phyloP scores from a whole-genome alignment of 2,888 invertebrate species.

The Sarcophaga subvicina region DNA sequence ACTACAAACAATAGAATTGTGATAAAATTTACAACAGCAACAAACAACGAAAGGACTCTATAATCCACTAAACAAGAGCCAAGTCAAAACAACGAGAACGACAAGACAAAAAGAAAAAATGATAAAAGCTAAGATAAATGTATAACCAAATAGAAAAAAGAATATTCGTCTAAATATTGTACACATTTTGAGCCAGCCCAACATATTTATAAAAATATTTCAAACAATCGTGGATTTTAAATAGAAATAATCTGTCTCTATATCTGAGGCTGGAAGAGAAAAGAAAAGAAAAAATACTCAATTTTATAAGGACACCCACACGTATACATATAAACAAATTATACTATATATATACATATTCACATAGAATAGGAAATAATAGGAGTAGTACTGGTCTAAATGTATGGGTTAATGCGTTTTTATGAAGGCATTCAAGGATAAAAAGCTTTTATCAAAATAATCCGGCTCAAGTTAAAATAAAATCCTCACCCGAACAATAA shows the following conservation, averaged over 20 bases:
- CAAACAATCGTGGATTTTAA: conserved; percentile 60
- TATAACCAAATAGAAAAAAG: not conserved
- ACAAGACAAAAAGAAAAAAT: not conserved
- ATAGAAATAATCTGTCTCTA: conserved; percentile 53
- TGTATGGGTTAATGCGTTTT: conserved; percentile 50
- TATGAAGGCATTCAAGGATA: conserved; percentile 62
- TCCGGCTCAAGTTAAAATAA: conserved; percentile 66
- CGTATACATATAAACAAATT: no score
- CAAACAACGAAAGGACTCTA: conserved; percentile 52
- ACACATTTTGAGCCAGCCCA: conserved; percentile 46
- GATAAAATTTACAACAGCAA: conserved; percentile 33
- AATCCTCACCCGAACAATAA: conserved; percentile 59
- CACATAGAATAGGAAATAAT: no score
- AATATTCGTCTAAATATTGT: conserved; percentile 50
- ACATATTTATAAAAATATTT: conserved; percentile 45
- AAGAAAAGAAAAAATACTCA: not conserved
- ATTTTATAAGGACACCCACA: no score
- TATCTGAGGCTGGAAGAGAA: conserved; percentile 2
- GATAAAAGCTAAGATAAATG: not conserved
- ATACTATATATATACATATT: no score
- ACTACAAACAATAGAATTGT: conserved; percentile 42
- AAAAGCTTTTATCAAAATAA: conserved; percentile 72
- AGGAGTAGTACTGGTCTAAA: not conserved
- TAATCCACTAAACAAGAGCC: conserved; percentile 59
- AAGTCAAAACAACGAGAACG: conserved; percentile 36